Evolutionary conservation across 2,113 vertebrate species (phyloP), one percentile per base, ranked within the genome.

Genomic region (Oncorhynchus kisutch): DNA sequence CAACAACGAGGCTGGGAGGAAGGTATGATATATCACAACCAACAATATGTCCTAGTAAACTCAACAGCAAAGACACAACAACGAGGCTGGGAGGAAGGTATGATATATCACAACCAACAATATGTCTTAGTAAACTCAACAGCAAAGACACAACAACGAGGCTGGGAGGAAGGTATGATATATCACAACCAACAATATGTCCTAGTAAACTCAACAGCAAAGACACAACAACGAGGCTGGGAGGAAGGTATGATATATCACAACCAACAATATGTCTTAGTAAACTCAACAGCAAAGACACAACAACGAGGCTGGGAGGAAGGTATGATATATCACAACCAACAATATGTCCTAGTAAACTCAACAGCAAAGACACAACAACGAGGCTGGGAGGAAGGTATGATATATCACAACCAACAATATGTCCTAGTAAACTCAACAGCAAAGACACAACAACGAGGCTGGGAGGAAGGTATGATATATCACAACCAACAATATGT

Each of bases 61-160:
- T 18, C 62, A 25, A 9, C 75, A 99, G 95, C 86, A 92, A 97
- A 73, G 97, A 70, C 98, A 99, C 89, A 99, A 99, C 92, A 99
- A 99, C 0, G 98, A 99, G 84, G 98, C 98, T 0, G 98, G 98
- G 29, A 95, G 98, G 81, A 99, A 99, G 97, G 98, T 99, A 95
- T 49, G 31, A 1, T 24, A 7, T 25, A 3, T 8, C 5, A 24
- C 11, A 66, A 60, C 2, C n/a, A 45, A 45, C 22, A 25, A 16
- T 11, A 6, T 22, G 14, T 29, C 1, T 14, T 29, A 22, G 5
- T 24, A 65, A 4, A 25, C 4, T 18, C 62, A 25, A 9, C 75
- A 99, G 95, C 86, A 92, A 97, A 73, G 97, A 70, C 98, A 99
- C 89, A 99, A 99, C 92, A 99, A 99, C 0, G 98, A 99, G 84